These are phyloP conservation scores for Drosophila nigricruria DNA, from an alignment of 2,888 invertebrate genomes.

Conservation along the genomic window DNA sequence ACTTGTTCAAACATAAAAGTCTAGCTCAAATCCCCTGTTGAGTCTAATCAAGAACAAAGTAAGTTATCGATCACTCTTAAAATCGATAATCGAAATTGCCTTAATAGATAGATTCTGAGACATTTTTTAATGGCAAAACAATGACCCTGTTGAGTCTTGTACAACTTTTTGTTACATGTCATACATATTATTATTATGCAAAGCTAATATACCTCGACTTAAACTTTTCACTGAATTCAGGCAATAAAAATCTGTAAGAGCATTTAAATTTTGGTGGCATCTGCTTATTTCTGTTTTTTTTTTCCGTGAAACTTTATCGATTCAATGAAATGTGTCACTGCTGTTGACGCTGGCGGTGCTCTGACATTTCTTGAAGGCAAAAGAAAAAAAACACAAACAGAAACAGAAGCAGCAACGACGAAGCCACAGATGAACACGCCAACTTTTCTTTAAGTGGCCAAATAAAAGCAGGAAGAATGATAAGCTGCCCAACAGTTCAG, in stretches of 20 bases:
- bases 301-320: constrained; percentile 32
- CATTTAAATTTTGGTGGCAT: background rate
- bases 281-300: background rate
- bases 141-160: too few species aligned
- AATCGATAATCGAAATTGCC: too few species aligned
- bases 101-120: too few species aligned
- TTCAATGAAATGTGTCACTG: constrained; percentile 47
- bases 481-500: background rate
- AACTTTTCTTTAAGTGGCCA: constrained; percentile 17
- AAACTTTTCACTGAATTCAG: background rate
- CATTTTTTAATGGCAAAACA: too few species aligned
- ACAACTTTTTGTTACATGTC: background rate
- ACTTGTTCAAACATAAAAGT: too few species aligned
- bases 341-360: constrained; percentile 5
- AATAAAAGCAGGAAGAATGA: background rate
- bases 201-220: background rate
- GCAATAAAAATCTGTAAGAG: background rate
- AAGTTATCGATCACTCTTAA: too few species aligned
- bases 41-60: too few species aligned
- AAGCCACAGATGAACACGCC: constrained; percentile 14
- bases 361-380: constrained; percentile 11
- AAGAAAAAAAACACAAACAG: background rate
- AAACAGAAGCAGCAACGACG: constrained; percentile 8
- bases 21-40: background rate
- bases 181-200: background rate